These are phyloP conservation scores for Luidia sarsii DNA, from an alignment of 53 echinoderm and acorn worm species.

Conservation along the genomic window DNA sequence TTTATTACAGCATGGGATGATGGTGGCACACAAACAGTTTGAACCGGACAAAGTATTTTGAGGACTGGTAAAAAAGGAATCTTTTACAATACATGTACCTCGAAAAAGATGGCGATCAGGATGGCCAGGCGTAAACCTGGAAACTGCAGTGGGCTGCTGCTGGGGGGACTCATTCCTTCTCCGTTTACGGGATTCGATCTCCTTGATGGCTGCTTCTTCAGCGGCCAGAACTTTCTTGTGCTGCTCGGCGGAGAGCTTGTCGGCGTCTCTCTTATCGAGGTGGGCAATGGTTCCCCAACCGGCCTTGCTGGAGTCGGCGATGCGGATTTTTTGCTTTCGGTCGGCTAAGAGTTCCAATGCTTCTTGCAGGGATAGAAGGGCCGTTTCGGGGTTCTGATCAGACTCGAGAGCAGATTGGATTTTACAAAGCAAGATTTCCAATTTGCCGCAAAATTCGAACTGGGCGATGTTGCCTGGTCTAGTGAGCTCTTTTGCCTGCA, in stretches of 20 bases:
- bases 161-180: no score
- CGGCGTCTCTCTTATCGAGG: not conserved
- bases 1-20: no score
- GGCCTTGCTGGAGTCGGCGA: conserved; percentile 1
- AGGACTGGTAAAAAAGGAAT: no score
- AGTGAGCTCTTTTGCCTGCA: not conserved
- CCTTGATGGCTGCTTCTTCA: no score
- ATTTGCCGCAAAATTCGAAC: conserved; percentile 7
- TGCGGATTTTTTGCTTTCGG: not conserved
- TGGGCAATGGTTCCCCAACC: not conserved
- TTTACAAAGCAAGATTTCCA: not conserved
- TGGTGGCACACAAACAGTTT: no score
- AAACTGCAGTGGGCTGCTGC: no score
- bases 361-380: not conserved
- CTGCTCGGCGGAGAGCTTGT: no score
- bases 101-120: not conserved
- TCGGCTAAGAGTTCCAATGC: not conserved
- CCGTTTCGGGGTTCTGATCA: not conserved
- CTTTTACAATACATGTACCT: not conserved
- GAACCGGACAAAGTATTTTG: no score
- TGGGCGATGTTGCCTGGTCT: conserved; percentile 10
- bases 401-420: not conserved
- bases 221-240: no score
- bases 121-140: not conserved
- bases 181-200: no score